These are phyloP conservation scores for Epizoanthus scotinus DNA, from an alignment of 92 coral and sea anemone genomes.

Conservation along the genomic window DNA sequence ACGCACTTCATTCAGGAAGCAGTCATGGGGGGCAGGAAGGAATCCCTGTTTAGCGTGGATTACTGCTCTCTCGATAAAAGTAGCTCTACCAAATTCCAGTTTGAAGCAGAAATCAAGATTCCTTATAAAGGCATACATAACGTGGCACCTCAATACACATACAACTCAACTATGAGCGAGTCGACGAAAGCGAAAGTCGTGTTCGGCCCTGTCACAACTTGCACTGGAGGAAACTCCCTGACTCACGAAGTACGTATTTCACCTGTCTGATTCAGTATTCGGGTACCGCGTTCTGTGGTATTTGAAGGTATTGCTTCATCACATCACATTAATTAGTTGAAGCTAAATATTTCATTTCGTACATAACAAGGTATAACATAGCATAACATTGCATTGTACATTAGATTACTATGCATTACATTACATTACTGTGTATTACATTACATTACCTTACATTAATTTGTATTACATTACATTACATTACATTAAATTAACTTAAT, in stretches of 20 bases:
- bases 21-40: conserved; percentile 34
- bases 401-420: too few relatives aligned
- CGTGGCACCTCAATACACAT: not conserved
- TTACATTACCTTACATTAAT: too few relatives aligned
- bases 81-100: not conserved
- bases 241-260: conserved; percentile 3
- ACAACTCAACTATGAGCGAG: not conserved
- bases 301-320: too few relatives aligned
- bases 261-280: too few relatives aligned
- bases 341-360: too few relatives aligned
- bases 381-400: too few relatives aligned
- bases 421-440: too few relatives aligned
- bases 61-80: conserved; percentile 10
- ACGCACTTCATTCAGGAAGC: conserved; percentile 25
- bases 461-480: too few relatives aligned
- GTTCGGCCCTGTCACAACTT: conserved; percentile 18
- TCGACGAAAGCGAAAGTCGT: not conserved
- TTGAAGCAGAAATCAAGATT: conserved; percentile 10
- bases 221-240: conserved; percentile 26
- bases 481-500: too few relatives aligned
- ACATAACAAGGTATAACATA: too few relatives aligned
- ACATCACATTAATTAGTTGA: too few relatives aligned
- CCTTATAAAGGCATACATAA: conserved; percentile 17
- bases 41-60: conserved; percentile 24
- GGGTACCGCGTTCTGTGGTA: too few relatives aligned